phyloP scores from a whole-genome alignment of 2,797 vertebrate species.

The Cirrhinus mrigala region DNA sequence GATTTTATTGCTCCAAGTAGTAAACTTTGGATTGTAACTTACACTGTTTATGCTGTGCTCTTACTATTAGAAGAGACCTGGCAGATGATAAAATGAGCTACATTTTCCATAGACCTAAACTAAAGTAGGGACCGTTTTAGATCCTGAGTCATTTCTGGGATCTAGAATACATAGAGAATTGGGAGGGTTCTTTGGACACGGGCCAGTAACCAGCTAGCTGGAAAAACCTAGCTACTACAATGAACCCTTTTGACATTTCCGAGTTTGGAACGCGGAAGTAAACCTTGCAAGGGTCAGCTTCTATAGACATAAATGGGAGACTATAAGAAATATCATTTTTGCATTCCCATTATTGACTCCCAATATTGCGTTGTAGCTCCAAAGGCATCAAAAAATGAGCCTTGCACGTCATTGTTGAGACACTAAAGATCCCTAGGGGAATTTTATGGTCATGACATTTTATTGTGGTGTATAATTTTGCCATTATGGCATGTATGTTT shows the following conservation, averaged over 20 bases:
- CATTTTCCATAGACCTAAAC: neutral
- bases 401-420: too few relatives aligned
- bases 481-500: neutral
- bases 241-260: neutral
- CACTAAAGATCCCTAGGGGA: too few relatives aligned
- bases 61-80: neutral
- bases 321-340: neutral
- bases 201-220: neutral
- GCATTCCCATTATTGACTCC: neutral
- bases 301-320: neutral
- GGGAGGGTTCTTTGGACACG: neutral
- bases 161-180: neutral
- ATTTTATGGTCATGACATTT: neutral
- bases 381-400: too few relatives aligned
- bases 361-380: neutral
- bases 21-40: neutral
- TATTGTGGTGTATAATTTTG: neutral
- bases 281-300: neutral
- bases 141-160: neutral
- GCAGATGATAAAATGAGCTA: neutral
- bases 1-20: neutral
- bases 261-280: neutral
- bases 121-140: too few relatives aligned
- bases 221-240: neutral
- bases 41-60: neutral